These are phyloP conservation scores for Dromas ardeola DNA, from an alignment of 2,113 vertebrate species.

Conservation along the genomic window DNA sequence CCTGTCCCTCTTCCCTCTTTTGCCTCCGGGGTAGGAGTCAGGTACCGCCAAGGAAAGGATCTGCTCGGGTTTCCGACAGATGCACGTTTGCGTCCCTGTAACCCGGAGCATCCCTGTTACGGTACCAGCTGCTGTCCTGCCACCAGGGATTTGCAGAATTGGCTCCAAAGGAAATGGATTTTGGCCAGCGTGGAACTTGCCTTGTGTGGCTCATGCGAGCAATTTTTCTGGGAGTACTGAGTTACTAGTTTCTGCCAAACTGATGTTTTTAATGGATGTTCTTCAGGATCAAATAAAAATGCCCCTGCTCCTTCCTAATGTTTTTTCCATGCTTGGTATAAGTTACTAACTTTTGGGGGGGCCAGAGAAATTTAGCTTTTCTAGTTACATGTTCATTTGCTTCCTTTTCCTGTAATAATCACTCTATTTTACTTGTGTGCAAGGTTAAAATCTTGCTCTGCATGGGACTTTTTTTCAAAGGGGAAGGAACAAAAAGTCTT, in stretches of 20 bases:
- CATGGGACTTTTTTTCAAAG: neutral
- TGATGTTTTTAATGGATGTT: neutral
- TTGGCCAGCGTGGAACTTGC: neutral
- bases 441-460: neutral
- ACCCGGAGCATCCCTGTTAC: neutral
- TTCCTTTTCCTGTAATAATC: neutral
- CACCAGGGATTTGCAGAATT: fast-evolving
- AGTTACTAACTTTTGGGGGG: neutral
- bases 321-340: neutral
- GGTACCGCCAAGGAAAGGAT: neutral
- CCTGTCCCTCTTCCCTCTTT: neutral
- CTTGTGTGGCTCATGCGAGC: neutral
- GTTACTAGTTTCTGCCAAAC: neutral
- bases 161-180: neutral
- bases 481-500: neutral
- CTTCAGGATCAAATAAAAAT: neutral
- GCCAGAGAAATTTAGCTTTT: neutral
- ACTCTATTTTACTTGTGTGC: neutral
- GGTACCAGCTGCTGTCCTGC: neutral
- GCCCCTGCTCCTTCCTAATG: neutral
- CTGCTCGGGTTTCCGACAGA: neutral
- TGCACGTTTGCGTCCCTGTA: fast-evolving
- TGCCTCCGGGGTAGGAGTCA: neutral
- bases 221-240: neutral
- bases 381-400: neutral